A percentile compares a stretch with the other conserved stretches of the same genome.
Conservation (phyloP, 2,113 vertebrate species). For the Benitochromis conjunctus region DNA sequence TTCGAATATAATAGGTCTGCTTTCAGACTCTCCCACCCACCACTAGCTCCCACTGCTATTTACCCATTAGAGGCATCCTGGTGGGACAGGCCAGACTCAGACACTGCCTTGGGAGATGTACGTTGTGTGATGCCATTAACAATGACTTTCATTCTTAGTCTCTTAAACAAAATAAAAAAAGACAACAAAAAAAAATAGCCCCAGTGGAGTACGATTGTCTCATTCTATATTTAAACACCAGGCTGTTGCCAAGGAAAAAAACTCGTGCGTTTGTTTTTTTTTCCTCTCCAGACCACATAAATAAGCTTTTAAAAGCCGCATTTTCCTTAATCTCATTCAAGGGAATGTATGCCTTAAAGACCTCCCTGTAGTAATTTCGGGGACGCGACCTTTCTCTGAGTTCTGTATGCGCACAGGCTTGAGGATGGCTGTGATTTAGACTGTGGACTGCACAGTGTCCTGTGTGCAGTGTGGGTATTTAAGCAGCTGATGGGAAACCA, state of each 20-base stretch:
- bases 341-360: not conserved
- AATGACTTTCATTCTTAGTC: not conserved
- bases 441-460: not conserved
- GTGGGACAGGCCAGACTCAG: not conserved
- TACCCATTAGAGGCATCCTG: constrained; percentile 9
- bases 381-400: constrained; percentile 35
- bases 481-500: not conserved
- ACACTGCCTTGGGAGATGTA: not conserved
- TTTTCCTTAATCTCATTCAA: constrained; percentile 17
- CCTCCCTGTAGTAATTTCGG: not conserved
- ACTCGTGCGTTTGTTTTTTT: not conserved
- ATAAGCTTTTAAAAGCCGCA: constrained; percentile 10
- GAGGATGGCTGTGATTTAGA: constrained; percentile 7
- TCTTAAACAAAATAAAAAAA: not conserved
- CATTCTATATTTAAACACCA: constrained; percentile 31
- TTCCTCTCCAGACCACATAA: not conserved
- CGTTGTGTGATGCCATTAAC: not conserved
- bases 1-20: constrained; percentile 9
- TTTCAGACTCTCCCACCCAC: constrained; percentile 1
- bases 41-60: not conserved
- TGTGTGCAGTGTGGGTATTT: not conserved
- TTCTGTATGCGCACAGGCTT: not conserved
- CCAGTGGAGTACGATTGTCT: not conserved
- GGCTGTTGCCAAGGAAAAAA: constrained; percentile 39
- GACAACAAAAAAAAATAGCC: not conserved